Percentiles rank a stretch among this genome's conserved stretches.
Conservation (phyloP, 2,888 invertebrate species). For the Caenorhabditis sp. region DNA sequence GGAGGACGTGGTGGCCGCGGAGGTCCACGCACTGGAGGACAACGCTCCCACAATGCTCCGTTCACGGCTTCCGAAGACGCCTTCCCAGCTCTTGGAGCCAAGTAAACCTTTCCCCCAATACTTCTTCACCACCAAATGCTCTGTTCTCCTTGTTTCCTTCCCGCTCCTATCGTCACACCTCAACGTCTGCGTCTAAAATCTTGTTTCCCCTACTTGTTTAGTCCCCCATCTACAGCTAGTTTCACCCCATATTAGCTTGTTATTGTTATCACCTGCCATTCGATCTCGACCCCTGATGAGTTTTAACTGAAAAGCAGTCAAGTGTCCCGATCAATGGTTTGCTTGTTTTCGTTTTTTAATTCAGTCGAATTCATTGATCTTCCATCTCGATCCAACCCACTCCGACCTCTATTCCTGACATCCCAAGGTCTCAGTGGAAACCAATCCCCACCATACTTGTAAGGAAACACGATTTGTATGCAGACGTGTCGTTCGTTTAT, state of each 20-base stretch:
- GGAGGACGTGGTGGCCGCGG: conserved; percentile 48
- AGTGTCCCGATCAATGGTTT: conserved; percentile 45
- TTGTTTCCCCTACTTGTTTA: conserved; percentile 42
- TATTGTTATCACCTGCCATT: conserved; percentile 58
- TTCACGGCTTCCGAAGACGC: conserved; percentile 70
- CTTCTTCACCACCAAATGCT: conserved; percentile 38
- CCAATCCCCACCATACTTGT: conserved; percentile 31
- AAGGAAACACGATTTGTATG: conserved; percentile 50
- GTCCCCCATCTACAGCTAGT: conserved; percentile 22
- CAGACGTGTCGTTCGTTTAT: conserved; percentile 41
- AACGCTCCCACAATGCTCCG: conserved; percentile 37
- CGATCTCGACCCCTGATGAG: conserved; percentile 58
- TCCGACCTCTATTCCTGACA: conserved; percentile 38
- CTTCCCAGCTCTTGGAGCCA: conserved; percentile 74
- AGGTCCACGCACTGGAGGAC: conserved; percentile 31
- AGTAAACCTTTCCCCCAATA: conserved; percentile 45
- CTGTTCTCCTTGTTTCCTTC: conserved; percentile 40
- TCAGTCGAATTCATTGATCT: conserved; percentile 52
- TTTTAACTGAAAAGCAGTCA: conserved; percentile 18
- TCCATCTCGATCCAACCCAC: conserved; percentile 23
- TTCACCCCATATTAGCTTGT: conserved; percentile 39
- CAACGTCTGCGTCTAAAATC: conserved; percentile 50
- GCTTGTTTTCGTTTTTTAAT: conserved; percentile 52
- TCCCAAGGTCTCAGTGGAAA: conserved; percentile 39
- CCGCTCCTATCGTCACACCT: conserved; percentile 5